phyloP scores from a whole-genome alignment of 2,888 invertebrate genomes.

The Pollenia angustigena region DNA sequence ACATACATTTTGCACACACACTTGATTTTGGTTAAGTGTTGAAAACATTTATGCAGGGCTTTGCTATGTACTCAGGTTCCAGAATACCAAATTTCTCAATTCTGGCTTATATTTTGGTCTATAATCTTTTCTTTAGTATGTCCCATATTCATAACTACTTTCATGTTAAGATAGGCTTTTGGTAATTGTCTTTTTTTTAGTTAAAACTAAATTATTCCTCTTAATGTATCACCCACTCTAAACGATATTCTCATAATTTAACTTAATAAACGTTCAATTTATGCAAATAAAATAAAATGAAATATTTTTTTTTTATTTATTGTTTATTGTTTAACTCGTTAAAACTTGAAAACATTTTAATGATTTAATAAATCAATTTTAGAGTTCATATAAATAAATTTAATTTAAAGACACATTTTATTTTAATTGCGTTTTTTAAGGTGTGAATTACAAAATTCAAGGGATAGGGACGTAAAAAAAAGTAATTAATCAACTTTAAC shows the following conservation, averaged over 20 bases:
- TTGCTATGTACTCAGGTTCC: too few relatives aligned
- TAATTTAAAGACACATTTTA: background rate
- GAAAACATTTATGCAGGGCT: too few relatives aligned
- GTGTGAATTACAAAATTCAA: slow-evolving; percentile 18
- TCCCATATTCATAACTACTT: too few relatives aligned
- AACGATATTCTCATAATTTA: background rate
- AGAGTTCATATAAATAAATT: background rate
- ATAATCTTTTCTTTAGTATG: too few relatives aligned
- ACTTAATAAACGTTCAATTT: slow-evolving; percentile 35
- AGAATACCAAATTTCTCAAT: too few relatives aligned
- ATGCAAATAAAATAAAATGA: background rate
- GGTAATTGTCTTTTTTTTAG: too few relatives aligned
- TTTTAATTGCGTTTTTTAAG: slow-evolving; percentile 9
- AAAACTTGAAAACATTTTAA: background rate
- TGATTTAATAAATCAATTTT: slow-evolving; percentile 33
- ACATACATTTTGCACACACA: too few relatives aligned
- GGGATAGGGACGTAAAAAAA: background rate
- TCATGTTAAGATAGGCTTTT: too few relatives aligned
- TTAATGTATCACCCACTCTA: too few relatives aligned
- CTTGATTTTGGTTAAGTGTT: too few relatives aligned
- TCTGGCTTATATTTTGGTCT: too few relatives aligned
- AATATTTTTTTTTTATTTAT: background rate
- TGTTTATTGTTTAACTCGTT: background rate
- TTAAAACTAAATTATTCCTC: too few relatives aligned
- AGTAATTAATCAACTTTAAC: slow-evolving; percentile 32